Percentiles rank a stretch among this genome's conserved stretches.
phyloP scores from a whole-genome alignment of 1,140 invertebrate genomes.

The Ladona fulva region DNA sequence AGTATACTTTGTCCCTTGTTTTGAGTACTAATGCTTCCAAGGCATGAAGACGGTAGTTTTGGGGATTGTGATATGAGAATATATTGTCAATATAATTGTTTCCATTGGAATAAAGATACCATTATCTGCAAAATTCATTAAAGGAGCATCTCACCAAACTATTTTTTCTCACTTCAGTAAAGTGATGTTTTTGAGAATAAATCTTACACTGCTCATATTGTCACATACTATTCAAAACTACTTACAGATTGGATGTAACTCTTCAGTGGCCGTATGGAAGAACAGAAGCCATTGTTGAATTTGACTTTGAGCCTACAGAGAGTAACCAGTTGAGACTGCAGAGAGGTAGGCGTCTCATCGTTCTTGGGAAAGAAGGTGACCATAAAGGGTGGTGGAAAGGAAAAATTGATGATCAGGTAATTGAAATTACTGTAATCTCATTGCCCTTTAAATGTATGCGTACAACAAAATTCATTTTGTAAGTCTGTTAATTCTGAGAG shows the following conservation, averaged over 20 bases:
- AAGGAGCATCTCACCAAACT: too few species aligned
- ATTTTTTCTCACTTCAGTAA: conserved; percentile 43
- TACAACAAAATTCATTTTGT: background rate
- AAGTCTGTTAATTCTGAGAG: too few species aligned
- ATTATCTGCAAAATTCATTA: too few species aligned
- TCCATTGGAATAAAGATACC: background rate
- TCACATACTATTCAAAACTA: conserved; percentile 18
- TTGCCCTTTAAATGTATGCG: background rate
- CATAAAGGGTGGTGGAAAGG: conserved; percentile 78
- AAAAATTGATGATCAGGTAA: conserved; percentile 51
- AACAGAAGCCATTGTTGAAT: conserved; percentile 54
- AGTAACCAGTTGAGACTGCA: conserved; percentile 65
- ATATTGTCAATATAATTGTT: background rate
- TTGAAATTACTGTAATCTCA: conserved; percentile 9
- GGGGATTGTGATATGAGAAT: background rate
- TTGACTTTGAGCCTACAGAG: conserved; percentile 63
- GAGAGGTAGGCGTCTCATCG: conserved; percentile 66
- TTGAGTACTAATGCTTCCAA: too few species aligned
- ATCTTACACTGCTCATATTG: conserved; percentile 51
- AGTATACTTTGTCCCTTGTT: too few species aligned
- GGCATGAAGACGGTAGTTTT: too few species aligned
- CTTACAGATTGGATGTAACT: conserved; percentile 58
- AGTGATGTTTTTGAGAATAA: conserved; percentile 75
- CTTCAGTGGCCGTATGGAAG: conserved; percentile 66
- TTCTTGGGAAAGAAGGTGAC: conserved; percentile 66